phyloP scores from a whole-genome alignment of 2,888 invertebrate genomes.

The Synanthedon tipuliformis region DNA sequence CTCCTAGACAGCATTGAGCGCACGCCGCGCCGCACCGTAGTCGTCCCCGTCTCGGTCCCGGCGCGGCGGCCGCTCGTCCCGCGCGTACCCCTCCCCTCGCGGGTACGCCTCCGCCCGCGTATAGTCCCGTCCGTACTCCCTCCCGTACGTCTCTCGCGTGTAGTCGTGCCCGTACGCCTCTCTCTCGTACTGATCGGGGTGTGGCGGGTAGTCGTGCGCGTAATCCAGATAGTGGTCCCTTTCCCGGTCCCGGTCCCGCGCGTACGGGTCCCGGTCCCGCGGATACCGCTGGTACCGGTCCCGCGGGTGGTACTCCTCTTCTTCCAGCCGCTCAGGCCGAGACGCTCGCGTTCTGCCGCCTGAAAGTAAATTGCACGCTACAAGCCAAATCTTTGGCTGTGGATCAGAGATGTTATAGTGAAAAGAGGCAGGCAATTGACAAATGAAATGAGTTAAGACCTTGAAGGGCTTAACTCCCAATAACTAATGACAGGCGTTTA shows the following conservation, averaged over 20 bases:
- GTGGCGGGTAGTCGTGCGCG: conserved; percentile 26
- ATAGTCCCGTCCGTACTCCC: conserved; percentile 62
- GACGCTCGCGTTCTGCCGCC: conserved; percentile 59
- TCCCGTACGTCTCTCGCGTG: conserved; percentile 44
- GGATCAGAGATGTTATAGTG: no score
- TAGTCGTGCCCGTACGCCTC: conserved; percentile 46
- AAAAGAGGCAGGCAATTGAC: no score
- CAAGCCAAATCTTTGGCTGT: no score
- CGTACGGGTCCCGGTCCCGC: conserved; percentile 23
- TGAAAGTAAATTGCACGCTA: conserved; percentile 9
- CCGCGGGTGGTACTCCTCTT: conserved; percentile 65
- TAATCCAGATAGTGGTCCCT: conserved; percentile 23
- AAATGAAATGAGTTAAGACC: no score
- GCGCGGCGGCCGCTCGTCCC: conserved; percentile 40
- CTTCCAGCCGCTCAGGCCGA: conserved; percentile 67
- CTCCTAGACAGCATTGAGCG: conserved; percentile 79
- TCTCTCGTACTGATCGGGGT: conserved; percentile 45
- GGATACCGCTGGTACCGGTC: conserved; percentile 35
- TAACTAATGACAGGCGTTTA: no score
- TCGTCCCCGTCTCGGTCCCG: conserved; percentile 62
- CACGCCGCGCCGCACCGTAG: conserved; percentile 75
- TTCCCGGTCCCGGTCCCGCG: conserved; percentile 14
- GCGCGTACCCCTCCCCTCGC: conserved; percentile 51
- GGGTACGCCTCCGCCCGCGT: conserved; percentile 30
- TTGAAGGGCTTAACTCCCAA: no score